phyloP scores from a whole-genome alignment of 2,113 vertebrate species.

The Leuciscus idus region DNA sequence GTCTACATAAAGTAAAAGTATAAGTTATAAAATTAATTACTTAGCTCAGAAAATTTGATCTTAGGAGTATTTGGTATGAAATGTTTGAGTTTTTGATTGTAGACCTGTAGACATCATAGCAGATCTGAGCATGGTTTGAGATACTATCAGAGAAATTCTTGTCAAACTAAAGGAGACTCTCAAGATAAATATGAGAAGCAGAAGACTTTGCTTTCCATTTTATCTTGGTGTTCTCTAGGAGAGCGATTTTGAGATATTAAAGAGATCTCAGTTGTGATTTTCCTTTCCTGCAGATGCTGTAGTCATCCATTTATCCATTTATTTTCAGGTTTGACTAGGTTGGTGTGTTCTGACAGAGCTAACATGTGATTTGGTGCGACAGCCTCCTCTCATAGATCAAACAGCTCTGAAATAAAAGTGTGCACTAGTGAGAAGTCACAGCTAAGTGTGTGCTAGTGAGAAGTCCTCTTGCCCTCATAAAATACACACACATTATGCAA shows the following conservation, averaged over 20 bases:
- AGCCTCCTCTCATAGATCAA: constrained; percentile 14
- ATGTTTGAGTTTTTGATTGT: background rate
- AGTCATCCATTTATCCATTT: background rate
- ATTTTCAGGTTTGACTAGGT: background rate
- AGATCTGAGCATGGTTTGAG: background rate
- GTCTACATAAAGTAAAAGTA: background rate
- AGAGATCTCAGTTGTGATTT: background rate
- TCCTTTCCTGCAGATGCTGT: background rate
- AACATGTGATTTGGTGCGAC: constrained; percentile 31
- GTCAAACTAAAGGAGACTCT: too few species aligned
- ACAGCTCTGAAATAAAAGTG: constrained; percentile 3
- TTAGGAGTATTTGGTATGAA: background rate
- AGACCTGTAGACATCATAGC: background rate
- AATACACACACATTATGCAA: background rate
- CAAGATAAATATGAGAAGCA: too few species aligned
- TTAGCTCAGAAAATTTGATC: background rate
- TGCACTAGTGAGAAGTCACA: background rate
- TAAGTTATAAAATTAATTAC: background rate
- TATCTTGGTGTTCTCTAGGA: background rate
- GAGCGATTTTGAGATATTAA: background rate
- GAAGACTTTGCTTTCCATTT: background rate
- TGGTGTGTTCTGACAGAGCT: background rate
- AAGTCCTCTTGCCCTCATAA: constrained; percentile 10
- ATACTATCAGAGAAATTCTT: background rate
- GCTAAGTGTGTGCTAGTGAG: background rate